These are phyloP conservation scores for Antedon mediterranea DNA, from an alignment of 53 echinoderm and acorn worm genomes.

Conservation along the genomic window DNA sequence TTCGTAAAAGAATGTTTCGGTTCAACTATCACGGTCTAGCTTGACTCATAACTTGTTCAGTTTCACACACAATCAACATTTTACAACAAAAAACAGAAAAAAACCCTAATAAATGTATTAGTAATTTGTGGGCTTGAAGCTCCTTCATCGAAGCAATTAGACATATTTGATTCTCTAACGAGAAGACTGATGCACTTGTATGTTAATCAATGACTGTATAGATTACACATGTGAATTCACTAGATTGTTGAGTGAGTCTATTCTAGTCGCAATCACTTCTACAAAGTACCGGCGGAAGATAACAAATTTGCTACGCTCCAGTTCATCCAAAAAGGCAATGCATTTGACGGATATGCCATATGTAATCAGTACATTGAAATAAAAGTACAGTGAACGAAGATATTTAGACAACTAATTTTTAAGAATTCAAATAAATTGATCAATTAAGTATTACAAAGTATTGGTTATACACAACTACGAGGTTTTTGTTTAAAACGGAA, in stretches of 20 bases:
- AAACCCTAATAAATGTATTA: background rate
- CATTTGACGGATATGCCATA: background rate
- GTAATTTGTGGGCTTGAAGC: background rate
- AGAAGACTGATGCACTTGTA: background rate
- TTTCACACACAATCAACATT: too few species aligned
- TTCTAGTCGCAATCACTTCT: background rate
- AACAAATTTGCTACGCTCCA: background rate
- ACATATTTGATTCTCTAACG: background rate
- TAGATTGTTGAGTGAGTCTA: background rate
- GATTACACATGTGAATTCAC: background rate
- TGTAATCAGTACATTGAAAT: background rate
- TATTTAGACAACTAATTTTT: background rate
- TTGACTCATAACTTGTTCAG: too few species aligned
- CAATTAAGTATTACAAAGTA: too few species aligned
- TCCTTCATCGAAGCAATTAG: background rate
- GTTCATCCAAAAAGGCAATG: background rate
- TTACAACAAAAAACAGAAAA: too few species aligned
- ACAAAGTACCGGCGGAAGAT: background rate
- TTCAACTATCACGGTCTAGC: too few species aligned
- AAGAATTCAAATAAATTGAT: too few species aligned
- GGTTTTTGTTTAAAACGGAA: too few species aligned
- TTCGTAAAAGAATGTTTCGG: too few species aligned
- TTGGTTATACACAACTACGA: too few species aligned
- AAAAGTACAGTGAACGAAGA: background rate
- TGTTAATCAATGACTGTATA: background rate